Evolutionary conservation across 2,888 invertebrate genomes (phyloP).

Genomic region (Hirudinaria manillensis): DNA sequence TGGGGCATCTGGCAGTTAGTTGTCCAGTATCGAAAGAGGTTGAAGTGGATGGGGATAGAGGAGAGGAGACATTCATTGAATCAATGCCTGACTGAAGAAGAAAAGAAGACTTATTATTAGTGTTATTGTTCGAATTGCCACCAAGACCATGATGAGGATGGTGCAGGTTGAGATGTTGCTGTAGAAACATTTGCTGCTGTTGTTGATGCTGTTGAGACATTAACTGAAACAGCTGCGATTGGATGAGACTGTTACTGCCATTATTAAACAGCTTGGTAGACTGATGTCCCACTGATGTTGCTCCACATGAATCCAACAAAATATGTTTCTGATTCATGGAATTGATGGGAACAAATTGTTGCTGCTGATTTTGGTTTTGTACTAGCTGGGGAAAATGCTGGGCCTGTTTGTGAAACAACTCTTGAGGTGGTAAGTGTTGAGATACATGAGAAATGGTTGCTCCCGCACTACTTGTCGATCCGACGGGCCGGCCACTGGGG

Average conservation of each 20-base stretch:
- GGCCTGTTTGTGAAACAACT: slow-evolving; percentile 41
- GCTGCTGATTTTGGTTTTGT: slow-evolving; percentile 40
- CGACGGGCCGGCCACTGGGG: background rate
- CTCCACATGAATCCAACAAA: slow-evolving; percentile 20
- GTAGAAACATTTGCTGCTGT: slow-evolving; percentile 37
- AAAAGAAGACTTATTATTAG: slow-evolving; percentile 22
- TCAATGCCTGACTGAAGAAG: slow-evolving; percentile 19
- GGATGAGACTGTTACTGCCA: background rate
- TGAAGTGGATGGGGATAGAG: slow-evolving; percentile 45
- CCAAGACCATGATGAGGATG: slow-evolving; percentile 27
- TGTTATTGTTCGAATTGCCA: slow-evolving; percentile 17
- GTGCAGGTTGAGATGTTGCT: slow-evolving; percentile 34
- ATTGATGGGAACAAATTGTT: slow-evolving; percentile 29
- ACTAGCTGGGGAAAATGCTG: slow-evolving; percentile 39
- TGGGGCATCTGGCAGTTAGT: slow-evolving; percentile 43
- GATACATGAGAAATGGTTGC: background rate
- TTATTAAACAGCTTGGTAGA: slow-evolving; percentile 8
- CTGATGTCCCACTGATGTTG: slow-evolving; percentile 8
- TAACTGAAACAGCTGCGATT: slow-evolving; percentile 24
- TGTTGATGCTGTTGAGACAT: slow-evolving; percentile 37
- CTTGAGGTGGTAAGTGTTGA: slow-evolving; percentile 35
- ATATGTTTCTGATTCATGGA: slow-evolving; percentile 30
- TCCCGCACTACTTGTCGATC: slow-evolving; percentile 5
- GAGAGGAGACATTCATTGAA: slow-evolving; percentile 31
- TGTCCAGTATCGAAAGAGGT: slow-evolving; percentile 47